Percentiles rank a stretch among this genome's conserved stretches.
These are phyloP conservation scores for Tauraco hartlaubi DNA, from an alignment of 2,797 vertebrate species.

Conservation along the genomic window DNA sequence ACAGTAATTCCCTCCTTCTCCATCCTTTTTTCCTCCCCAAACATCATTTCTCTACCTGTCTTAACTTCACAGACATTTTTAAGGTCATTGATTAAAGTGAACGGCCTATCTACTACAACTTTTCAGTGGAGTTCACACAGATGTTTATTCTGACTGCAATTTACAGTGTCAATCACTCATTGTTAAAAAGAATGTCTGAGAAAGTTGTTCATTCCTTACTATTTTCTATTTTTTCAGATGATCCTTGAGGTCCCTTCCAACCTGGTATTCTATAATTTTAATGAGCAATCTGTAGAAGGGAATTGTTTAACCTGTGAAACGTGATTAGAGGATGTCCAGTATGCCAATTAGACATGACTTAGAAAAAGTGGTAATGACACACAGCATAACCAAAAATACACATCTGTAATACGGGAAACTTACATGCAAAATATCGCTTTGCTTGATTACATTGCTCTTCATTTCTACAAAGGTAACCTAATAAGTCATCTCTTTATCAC, in stretches of 20 bases:
- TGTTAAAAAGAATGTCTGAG: neutral
- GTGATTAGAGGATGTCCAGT: neutral
- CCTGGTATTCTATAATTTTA: no score
- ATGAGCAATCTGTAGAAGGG: rapidly evolving
- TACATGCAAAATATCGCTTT: neutral
- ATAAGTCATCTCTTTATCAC: neutral
- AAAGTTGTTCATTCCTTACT: neutral
- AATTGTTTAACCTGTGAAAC: neutral
- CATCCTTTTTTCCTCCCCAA: neutral
- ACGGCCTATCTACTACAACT: neutral
- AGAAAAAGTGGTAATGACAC: neutral
- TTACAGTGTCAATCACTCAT: neutral
- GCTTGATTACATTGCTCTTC: neutral
- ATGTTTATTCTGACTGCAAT: neutral
- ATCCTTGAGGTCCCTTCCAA: no score
- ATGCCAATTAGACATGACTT: neutral
- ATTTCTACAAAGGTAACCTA: neutral
- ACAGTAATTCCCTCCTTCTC: neutral
- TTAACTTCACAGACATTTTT: neutral
- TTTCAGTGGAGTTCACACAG: neutral
- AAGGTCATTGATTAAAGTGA: neutral
- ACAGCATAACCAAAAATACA: neutral
- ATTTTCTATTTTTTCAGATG: no score
- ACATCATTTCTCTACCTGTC: neutral
- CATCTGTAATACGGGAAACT: neutral